These are phyloP conservation scores for Trachemys scripta DNA, from an alignment of 2,113 vertebrate species.

Conservation along the genomic window DNA sequence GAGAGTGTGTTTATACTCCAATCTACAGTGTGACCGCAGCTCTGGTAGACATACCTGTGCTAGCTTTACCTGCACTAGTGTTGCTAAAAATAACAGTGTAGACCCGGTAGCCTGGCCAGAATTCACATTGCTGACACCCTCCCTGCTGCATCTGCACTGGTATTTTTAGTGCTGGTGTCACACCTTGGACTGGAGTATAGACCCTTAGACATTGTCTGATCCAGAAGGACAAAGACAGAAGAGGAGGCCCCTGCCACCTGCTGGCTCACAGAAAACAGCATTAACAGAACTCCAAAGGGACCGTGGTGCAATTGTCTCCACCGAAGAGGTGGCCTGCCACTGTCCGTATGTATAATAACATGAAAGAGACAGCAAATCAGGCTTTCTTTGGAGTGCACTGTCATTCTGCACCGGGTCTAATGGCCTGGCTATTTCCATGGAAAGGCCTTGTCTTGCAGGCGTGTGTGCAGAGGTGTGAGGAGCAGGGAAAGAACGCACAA, in stretches of 20 bases:
- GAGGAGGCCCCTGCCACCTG: too few relatives aligned
- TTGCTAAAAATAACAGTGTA: too few relatives aligned
- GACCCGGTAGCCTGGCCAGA: too few relatives aligned
- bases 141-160: too few relatives aligned
- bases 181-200: too few relatives aligned
- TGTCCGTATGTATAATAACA: not conserved
- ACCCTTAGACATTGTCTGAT: too few relatives aligned
- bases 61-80: too few relatives aligned
- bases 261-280: not conserved
- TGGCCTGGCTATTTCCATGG: not conserved
- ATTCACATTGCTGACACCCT: too few relatives aligned
- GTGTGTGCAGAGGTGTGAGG: not conserved
- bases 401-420: not conserved
- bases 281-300: not conserved
- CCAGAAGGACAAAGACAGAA: too few relatives aligned
- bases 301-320: not conserved
- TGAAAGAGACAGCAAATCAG: not conserved
- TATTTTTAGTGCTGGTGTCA: too few relatives aligned
- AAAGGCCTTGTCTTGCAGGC: not conserved
- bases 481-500: constrained; percentile 23
- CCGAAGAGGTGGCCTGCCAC: not conserved
- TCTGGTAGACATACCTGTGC: too few relatives aligned
- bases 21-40: too few relatives aligned
- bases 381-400: not conserved
- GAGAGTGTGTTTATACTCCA: not conserved